Base-by-base conservation (phyloP, 2,113 vertebrate species). In the Kobus ellipsiprymnus region DNA sequence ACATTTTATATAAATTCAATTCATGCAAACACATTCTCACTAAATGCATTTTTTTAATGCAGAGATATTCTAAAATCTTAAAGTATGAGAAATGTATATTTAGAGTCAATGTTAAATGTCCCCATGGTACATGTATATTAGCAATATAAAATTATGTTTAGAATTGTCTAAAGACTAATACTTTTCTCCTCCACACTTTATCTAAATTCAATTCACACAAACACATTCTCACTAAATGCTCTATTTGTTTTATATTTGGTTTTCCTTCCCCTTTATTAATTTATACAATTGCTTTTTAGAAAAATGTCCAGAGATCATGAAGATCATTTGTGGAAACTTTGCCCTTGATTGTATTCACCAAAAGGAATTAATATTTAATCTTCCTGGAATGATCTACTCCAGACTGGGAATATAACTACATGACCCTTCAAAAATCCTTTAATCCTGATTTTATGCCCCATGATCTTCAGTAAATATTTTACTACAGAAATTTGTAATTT, bases 401-500 rank as follows among this genome's bases (percentile, higher is more conserved):
- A 93, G 82, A 48, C 27, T 23, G 44, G 25, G 27, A 82, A 50
- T 80, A 84, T 67, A 54, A 84, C 46, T 54, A 7, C 33, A 40
- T 33, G 64, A 86, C 50, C 52, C 85, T 96, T 96, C 40, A 94
- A 87, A 90, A 95, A 50, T 67, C n/a, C 67, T 97, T 90, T 94
- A 94, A 96, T 94, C 83, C 60, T 16, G 46, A 87, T 96, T 97
- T 87, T 87, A 97, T 96, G 91, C 82, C 12, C 29, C 55, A 40
- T 74, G 91, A 64, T 95, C 95, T 94, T 97, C 80, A 93, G 91
- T 97, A 95, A 96, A 97, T 97, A 96, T 97, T 97, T 95, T 78
- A 97, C 93, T 91, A 27, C 46, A 48, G 30, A 94, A 91, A 91
- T 29, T 92, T 82, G 8, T 60, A 93, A 90, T 60, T 86, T 88